phyloP scores from a whole-genome alignment of 2,888 invertebrate genomes.

The Ametastegia equiseti region DNA sequence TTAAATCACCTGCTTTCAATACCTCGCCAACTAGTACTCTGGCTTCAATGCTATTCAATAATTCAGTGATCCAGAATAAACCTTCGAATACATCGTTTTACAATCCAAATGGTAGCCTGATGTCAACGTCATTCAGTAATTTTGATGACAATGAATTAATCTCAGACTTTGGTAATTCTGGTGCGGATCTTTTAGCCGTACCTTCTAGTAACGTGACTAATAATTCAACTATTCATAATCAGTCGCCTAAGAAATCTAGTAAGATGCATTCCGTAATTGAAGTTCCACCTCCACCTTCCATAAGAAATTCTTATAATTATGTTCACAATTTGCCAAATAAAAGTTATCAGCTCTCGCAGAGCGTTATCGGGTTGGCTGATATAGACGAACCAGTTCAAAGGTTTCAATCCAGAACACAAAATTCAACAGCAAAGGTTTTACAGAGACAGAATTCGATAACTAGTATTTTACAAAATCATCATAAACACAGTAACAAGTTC shows the following conservation, averaged over 20 bases:
- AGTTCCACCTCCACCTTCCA: conserved; percentile 65
- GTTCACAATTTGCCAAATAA: conserved; percentile 70
- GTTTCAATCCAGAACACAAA: conserved; percentile 56
- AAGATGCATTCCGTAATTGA: conserved; percentile 61
- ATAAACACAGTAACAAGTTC: conserved; percentile 61
- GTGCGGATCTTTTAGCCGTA: background rate
- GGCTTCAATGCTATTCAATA: conserved; percentile 46
- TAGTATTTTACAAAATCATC: conserved; percentile 67
- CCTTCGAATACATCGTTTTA: conserved; percentile 56
- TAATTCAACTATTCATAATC: conserved; percentile 12
- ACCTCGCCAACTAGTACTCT: conserved; percentile 41
- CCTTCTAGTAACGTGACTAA: conserved; percentile 24
- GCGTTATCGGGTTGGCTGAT: conserved; percentile 65
- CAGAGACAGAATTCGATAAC: conserved; percentile 69
- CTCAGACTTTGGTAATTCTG: conserved; percentile 46
- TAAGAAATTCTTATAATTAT: conserved; percentile 70
- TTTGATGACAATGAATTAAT: conserved; percentile 56
- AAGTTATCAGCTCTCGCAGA: conserved; percentile 65
- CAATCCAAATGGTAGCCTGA: conserved; percentile 62
- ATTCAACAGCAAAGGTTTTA: conserved; percentile 57
- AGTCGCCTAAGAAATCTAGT: conserved; percentile 30
- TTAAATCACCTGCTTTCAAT: conserved; percentile 6
- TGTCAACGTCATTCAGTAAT: conserved; percentile 66
- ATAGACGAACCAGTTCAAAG: conserved; percentile 65
- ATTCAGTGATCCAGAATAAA: conserved; percentile 26